Base-by-base conservation (phyloP, 2,797 vertebrate genomes). In the Erethizon dorsatum region DNA sequence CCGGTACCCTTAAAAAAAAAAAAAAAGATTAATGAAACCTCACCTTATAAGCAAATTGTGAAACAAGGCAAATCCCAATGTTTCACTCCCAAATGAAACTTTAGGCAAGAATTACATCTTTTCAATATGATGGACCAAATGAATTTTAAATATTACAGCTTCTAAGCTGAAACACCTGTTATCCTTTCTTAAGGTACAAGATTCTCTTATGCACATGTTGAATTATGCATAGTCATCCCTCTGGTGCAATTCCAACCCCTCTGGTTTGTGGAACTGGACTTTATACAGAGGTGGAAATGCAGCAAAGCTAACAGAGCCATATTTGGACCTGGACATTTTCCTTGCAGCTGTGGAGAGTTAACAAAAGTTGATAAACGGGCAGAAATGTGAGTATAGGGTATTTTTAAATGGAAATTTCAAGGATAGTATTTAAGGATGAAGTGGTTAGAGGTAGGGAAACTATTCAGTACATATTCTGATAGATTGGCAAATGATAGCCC, bases 61-160 rank as follows among this genome's bases (percentile, higher is more conserved):
- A 79, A 92, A 47, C 5, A 57, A 7, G 0, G 4, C 31, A 11
- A 94, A 77, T n/a, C 2, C 15, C 15, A 54, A 56, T 0, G 1
- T 18, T 41, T 80, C 47, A 47, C 63, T 85, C 10, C 20, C 2
- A 88, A 56, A 79, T 80, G 65, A 57, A 79, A 17, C 14, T 82
- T 92, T 85, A 59, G 86, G 31, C n/a, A 95, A 73, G n/a, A 78
- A 78, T 85, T 63, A 14, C 18, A 67, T 83, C 20, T 92, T 90
- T 96, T 59, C 92, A 67, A 26, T 78, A 22, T 22, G 28, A 13
- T 54, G 3, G 7, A 5, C 80, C 85, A 61, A 45, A 13, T 86
- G 65, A 41, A 77, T 69, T 93, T 82, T 54, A 89, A 73, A 54
- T 54, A 54, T 12, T 31, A 3, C 9, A 20, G 28, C 3, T 3